These are phyloP conservation scores for Chironomus tepperi DNA, from an alignment of 1,140 invertebrate species.

Conservation along the genomic window DNA sequence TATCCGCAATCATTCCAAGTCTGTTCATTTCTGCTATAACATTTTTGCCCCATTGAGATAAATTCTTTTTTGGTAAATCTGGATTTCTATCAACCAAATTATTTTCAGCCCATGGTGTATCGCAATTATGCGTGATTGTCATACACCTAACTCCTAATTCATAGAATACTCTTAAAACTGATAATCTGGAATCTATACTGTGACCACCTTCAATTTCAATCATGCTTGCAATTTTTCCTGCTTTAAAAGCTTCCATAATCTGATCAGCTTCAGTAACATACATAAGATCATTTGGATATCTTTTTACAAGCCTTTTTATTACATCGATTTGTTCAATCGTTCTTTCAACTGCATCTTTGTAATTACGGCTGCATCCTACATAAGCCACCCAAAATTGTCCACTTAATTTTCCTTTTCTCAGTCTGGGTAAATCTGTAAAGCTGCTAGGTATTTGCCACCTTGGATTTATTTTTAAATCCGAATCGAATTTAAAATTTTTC, in stretches of 20 bases:
- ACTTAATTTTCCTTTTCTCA: slow-evolving; percentile 69
- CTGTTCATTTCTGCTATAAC: slow-evolving; percentile 82
- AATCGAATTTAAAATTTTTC: slow-evolving; percentile 65
- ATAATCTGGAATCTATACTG: slow-evolving; percentile 73
- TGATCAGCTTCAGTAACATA: slow-evolving; percentile 62
- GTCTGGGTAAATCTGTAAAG: slow-evolving; percentile 81
- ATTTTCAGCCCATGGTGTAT: slow-evolving; percentile 62
- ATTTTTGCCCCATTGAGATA: slow-evolving; percentile 57
- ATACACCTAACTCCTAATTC: slow-evolving; percentile 72
- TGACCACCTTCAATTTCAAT: slow-evolving; percentile 82
- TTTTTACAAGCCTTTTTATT: slow-evolving; percentile 73
- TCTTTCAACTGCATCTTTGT: slow-evolving; percentile 74
- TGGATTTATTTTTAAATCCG: slow-evolving; percentile 60
- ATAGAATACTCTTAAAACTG: slow-evolving; percentile 74
- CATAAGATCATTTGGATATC: slow-evolving; percentile 59
- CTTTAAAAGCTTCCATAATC: slow-evolving; percentile 63
- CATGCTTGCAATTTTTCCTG: slow-evolving; percentile 68
- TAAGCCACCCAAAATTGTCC: slow-evolving; percentile 69
- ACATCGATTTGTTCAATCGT: slow-evolving; percentile 83
- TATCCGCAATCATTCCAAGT: slow-evolving; percentile 88
- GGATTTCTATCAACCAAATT: slow-evolving; percentile 28
- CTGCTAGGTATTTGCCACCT: slow-evolving; percentile 71
- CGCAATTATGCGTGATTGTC: slow-evolving; percentile 71
- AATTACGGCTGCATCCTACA: slow-evolving; percentile 70
- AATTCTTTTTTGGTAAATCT: background rate